Conservation (phyloP, 2,797 vertebrate genomes). For the Enteromius anoplus region DNA sequence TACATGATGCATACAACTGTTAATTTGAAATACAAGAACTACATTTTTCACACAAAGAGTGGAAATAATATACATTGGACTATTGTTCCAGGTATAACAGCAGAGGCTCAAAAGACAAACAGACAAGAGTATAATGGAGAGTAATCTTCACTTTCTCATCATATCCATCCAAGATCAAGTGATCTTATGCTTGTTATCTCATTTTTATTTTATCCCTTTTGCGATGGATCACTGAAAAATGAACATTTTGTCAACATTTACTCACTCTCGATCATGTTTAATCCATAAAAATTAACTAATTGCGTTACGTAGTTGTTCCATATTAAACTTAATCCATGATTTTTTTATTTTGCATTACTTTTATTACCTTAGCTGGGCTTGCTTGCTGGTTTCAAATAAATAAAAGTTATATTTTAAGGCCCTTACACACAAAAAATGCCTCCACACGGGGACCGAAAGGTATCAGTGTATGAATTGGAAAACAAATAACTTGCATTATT, state of each 20-base stretch:
- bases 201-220: not conserved
- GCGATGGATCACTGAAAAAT: not conserved
- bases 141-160: not conserved
- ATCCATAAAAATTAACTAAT: not conserved
- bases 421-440: no score
- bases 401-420: no score
- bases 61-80: not conserved
- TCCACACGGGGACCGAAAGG: no score
- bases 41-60: not conserved
- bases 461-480: no score
- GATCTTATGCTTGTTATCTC: not conserved
- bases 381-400: no score
- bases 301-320: no score
- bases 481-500: no score
- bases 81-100: not conserved
- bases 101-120: not conserved
- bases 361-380: no score
- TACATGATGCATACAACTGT: slow-evolving; percentile 12
- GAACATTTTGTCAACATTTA: no score
- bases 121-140: not conserved
- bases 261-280: not conserved
- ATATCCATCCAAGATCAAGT: not conserved
- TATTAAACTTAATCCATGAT: not conserved
- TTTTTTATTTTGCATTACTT: no score
- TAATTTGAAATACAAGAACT: not conserved